phyloP scores from a whole-genome alignment of 2,888 invertebrate species.

The Torymus aiolomorphi region DNA sequence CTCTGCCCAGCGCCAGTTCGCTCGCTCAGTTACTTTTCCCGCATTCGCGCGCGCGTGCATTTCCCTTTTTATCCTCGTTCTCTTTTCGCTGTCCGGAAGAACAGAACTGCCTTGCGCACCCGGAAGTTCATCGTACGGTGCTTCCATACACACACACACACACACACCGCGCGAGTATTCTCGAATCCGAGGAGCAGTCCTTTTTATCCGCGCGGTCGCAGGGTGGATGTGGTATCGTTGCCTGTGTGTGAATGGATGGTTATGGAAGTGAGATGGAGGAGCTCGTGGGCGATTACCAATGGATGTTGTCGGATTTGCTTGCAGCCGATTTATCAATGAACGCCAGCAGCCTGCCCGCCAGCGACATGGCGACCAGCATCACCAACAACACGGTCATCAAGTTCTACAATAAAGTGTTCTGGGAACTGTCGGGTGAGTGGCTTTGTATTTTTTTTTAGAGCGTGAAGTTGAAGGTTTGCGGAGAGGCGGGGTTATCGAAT shows the following conservation, averaged over 20 bases:
- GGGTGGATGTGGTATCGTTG: too few relatives aligned
- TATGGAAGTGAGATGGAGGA: not conserved
- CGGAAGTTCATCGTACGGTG: too few relatives aligned
- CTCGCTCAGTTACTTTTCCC: not conserved
- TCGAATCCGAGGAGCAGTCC: too few relatives aligned
- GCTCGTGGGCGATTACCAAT: slow-evolving; percentile 11
- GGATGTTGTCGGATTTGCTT: slow-evolving; percentile 19
- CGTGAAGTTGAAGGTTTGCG: too few relatives aligned
- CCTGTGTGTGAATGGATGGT: not conserved
- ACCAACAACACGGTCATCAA: slow-evolving; percentile 81
- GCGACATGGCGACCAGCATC: slow-evolving; percentile 73
- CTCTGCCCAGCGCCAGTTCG: not conserved
- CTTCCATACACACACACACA: too few relatives aligned
- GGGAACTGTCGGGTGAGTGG: slow-evolving; percentile 82
- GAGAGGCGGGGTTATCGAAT: too few relatives aligned
- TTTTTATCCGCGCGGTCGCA: too few relatives aligned
- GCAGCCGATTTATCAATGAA: slow-evolving; percentile 64
- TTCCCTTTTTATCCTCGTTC: too few relatives aligned
- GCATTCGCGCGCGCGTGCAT: too few relatives aligned
- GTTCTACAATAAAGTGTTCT: slow-evolving; percentile 81
- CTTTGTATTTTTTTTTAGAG: slow-evolving; percentile 5
- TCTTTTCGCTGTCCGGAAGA: too few relatives aligned
- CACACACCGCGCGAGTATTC: too few relatives aligned
- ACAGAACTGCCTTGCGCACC: too few relatives aligned
- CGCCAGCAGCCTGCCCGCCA: slow-evolving; percentile 62